Evolutionary conservation across 2,888 invertebrate species (phyloP).

Genomic region (Platycheirus rosarum): DNA sequence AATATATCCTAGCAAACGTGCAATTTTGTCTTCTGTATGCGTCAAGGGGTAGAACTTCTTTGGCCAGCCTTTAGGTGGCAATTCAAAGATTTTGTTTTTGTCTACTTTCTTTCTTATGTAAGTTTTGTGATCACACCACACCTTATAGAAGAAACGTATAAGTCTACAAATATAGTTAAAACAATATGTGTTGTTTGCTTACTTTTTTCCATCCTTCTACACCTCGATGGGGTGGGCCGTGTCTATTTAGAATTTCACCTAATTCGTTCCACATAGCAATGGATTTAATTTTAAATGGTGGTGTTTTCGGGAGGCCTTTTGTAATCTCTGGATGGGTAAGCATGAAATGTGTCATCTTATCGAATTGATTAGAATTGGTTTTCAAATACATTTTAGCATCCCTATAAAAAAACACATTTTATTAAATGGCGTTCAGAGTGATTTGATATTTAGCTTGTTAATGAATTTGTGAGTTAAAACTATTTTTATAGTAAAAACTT

Average conservation of each 20-base stretch:
- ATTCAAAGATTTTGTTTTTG: neutral
- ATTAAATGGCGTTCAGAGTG: too few relatives aligned
- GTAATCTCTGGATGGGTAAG: neutral
- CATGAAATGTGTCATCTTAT: neutral
- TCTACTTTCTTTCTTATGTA: slow-evolving; percentile 11
- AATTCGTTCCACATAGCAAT: slow-evolving; percentile 4
- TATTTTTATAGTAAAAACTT: too few relatives aligned
- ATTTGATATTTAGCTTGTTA: too few relatives aligned
- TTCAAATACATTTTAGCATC: neutral
- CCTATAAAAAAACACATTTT: slow-evolving; percentile 25
- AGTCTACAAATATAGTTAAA: neutral
- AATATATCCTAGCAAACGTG: neutral
- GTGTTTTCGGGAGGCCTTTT: neutral
- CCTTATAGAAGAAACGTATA: slow-evolving; percentile 6
- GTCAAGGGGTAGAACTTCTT: neutral
- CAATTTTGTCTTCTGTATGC: neutral
- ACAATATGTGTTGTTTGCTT: neutral
- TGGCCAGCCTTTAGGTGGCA: neutral
- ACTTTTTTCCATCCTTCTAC: slow-evolving; percentile 21
- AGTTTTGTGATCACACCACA: slow-evolving; percentile 2
- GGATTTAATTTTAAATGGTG: neutral
- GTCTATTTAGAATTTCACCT: neutral
- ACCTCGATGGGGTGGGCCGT: neutral
- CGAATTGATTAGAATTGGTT: slow-evolving; percentile 2
- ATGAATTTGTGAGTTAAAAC: too few relatives aligned